Evolutionary conservation across 2,113 vertebrate genomes (phyloP), one percentile per base, ranked within the genome.

Genomic region (Pseudorhombus dupliciocellatus): DNA sequence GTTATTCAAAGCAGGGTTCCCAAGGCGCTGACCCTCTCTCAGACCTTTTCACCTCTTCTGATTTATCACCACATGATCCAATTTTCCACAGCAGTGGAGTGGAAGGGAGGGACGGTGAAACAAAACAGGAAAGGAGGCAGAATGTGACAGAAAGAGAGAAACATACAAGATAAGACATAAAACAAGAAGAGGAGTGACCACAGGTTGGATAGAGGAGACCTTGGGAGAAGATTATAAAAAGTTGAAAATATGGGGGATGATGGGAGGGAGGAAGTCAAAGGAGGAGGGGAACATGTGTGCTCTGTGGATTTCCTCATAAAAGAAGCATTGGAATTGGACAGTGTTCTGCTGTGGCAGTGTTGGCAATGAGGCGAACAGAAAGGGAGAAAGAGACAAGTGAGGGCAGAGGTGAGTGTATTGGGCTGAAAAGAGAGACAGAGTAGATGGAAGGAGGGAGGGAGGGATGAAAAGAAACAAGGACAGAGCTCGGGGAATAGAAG

Each of bases 51-150:
- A 75, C 73, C 83, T 78, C 67, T 54, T 75, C 68, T 91, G 86
- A 91, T 92, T 88, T 89, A 90, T 90, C 40, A 24, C 75, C 59
- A 31, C 34, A 34, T 70, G 85, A 83, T 87, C 76, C 59, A 76
- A 89, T 83, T 84, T 80, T 66, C 64, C 53, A 53, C 58, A 37
- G 48, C 54, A 70, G 60, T 69, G 21, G 44, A 68, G 59, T 16
- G 9, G 58, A 73, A 34, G 57, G 50, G 42, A 65, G 70, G 24
- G 44, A 55, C 4, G 28, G 31, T 31, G 63, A 70, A 58, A 53
- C 20, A 58, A 40, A 69, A 66, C 10, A 34, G 34, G 34, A n/a
- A 26, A 44, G 24, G n/a, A n/a, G 22, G 30, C 34, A 24, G n/a
- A 66, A 21, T 9, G 22, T 37, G 21, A 59, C 11, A 21, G 25